Percentiles rank a stretch among this genome's conserved stretches.
Conservation (phyloP, 2,888 invertebrate genomes). For the Lymantria monacha region DNA sequence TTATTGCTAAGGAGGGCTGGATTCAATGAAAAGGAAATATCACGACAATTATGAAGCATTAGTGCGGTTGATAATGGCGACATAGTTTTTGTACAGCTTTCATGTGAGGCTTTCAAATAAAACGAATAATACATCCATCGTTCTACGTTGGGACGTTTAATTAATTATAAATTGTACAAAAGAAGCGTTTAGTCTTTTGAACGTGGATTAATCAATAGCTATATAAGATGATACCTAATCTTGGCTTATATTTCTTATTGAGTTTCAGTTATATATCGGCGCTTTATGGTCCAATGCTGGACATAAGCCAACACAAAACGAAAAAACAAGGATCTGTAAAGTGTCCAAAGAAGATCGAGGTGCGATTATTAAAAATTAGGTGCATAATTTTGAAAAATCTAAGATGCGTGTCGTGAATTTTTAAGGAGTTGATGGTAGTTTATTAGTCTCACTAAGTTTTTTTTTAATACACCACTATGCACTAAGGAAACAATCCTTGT, state of each 20-base stretch:
- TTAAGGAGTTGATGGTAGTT: no score
- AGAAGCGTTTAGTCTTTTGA: slow-evolving; percentile 29
- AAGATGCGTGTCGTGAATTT: no score
- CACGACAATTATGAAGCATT: slow-evolving; percentile 72
- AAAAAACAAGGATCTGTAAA: no score
- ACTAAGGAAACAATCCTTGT: no score
- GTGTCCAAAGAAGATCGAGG: no score
- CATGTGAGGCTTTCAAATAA: slow-evolving; percentile 55
- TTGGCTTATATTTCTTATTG: background rate
- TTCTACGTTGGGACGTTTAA: slow-evolving; percentile 49
- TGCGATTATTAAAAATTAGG: no score
- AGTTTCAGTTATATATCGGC: no score
- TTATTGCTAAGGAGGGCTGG: slow-evolving; percentile 57
- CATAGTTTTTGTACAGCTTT: slow-evolving; percentile 63
- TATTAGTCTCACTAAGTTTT: no score
- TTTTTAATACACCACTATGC: no score
- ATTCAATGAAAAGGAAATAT: slow-evolving; percentile 73
- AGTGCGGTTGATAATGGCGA: slow-evolving; percentile 63
- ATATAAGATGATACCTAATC: slow-evolving; percentile 5
- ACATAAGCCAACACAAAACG: no score
- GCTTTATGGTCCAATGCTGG: no score
- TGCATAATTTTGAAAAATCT: no score
- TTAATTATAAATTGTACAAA: slow-evolving; percentile 46
- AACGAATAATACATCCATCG: slow-evolving; percentile 43
- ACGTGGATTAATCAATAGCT: slow-evolving; percentile 29